Evolutionary conservation across 2,113 vertebrate genomes (phyloP), one percentile per base, ranked within the genome.

Genomic region (Salvator merianae): DNA sequence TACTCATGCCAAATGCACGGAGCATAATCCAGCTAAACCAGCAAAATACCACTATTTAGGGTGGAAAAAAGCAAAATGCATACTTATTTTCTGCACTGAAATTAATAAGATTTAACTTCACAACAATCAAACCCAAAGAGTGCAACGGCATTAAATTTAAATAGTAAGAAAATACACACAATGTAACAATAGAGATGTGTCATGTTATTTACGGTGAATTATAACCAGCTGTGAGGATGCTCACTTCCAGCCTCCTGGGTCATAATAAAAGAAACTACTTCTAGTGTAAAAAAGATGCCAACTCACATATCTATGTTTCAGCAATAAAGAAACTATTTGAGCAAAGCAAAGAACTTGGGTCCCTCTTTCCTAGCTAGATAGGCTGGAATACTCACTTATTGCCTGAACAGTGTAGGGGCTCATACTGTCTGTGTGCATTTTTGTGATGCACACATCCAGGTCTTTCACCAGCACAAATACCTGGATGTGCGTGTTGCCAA

Each of bases 131-230:
- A 16, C 22, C 14, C 43, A 36, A 20, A 66, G 24, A 26, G 47
- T 22, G 40, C 16, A 62, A 24, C n/a, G 34, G 62, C 30, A 73
- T 3, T 47, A 77, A 63, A 93, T 30, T 88, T 69, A 40, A 87
- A 81, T 22, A 8, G 65, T 72, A 84, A 89, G 77, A 20, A 34
- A 87, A 50, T 8, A 66, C 8, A 62, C 81, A 50, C 43, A 47
- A 47, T 47, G 43, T 47, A 47, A 7, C 50, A 47, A 2, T 24
- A 84, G 65, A 84, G 14, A 73, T 1, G 76, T 73, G 1, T 3
- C 66, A 79, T 73, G 69, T 86, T 87, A 93, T 93, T 89, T 87
- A 83, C 87, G 85, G 79, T 63, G 55, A 22, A 9, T 76, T 90
- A 89, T 82, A 88, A 84, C 70, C 68, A 87, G 12, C 3, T 83